Evolutionary conservation across 2,797 vertebrate genomes (phyloP), one percentile per base, ranked within the genome.

Genomic region (Rhyacichthys aspro): DNA sequence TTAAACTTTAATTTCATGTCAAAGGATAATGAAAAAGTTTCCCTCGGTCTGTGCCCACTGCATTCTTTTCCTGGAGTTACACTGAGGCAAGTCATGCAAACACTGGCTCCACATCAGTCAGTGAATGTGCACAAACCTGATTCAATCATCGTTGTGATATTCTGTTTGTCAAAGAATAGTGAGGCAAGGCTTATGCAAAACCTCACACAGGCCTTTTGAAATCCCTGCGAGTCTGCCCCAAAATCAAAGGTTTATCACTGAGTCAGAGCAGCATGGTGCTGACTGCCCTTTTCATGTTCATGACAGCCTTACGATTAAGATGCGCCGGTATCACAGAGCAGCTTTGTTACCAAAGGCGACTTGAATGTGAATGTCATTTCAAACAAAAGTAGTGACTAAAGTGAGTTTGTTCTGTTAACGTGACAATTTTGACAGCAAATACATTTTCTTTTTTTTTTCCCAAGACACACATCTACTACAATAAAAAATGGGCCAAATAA

Each of bases 371-470:
- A 11, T 49, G 63, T 55, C 11, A n/a, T 6, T 9, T 62, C 57
- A 53, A 44, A 69, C 46, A 18, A 9, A 56, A 41, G 28, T 5
- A 44, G 28, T 44, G 55, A 59, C 53, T 42, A 8, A 46, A 28
- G 19, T 14, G 43, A 2, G 2, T 49, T 49, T 58, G 52, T 49
- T 61, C 17, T 45, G 54, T 45, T 59, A 41, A 57, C 52, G 41
- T 43, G 12, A 45, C 49, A 47, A 37, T 23, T 66, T 15, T 37
- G 9, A 56, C 41, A 39, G 18, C 33, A 54, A 43, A 67, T 76
- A 45, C 56, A 52, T 56, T 12, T 43, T 17, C 2, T 17, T 23
- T 43, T 50, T 10, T 23, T 15, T 3, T 38, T 34, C 5, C 46
- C 33, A 8, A 18, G 14, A 15, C 7, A n/a, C n/a, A n/a, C n/a